Conservation (phyloP, 2,797 vertebrate genomes). For the Mormyrops boulengeri region DNA sequence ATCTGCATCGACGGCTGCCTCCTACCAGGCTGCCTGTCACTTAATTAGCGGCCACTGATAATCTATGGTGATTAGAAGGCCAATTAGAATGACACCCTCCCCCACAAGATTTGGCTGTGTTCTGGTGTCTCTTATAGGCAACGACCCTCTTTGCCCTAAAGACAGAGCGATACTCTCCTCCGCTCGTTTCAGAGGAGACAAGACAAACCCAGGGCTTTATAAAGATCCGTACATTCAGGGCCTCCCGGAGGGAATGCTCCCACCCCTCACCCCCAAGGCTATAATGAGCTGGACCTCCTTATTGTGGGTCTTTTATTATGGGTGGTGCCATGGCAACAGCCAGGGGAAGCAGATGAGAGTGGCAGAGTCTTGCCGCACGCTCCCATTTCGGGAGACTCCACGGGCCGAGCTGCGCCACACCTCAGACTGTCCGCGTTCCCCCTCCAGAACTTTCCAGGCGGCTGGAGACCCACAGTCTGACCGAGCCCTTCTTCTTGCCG, state of each 20-base stretch:
- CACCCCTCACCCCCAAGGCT: too few relatives aligned
- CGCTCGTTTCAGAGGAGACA: background rate
- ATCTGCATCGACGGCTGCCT: background rate
- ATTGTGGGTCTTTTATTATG: constrained; percentile 49
- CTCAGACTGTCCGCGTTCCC: background rate
- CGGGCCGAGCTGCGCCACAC: background rate
- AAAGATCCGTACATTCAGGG: background rate
- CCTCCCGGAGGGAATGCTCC: background rate
- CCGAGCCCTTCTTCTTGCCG: background rate
- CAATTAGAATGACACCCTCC: background rate
- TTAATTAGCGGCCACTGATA: background rate
- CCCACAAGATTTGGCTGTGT: background rate
- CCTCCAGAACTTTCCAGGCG: background rate
- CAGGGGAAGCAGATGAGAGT: constrained; percentile 41
- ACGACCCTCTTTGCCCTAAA: background rate
- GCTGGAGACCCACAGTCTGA: background rate
- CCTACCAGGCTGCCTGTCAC: background rate
- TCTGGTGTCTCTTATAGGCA: background rate
- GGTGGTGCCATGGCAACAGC: constrained; percentile 58
- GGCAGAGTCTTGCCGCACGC: background rate
- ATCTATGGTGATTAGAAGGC: constrained; percentile 32
- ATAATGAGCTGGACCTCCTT: constrained; percentile 14
- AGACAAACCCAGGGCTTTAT: background rate
- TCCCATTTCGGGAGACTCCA: background rate
- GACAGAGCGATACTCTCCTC: background rate